Conservation (phyloP, 35 echinoderm and acorn worm genomes). For the Ophioderma brevispina region DNA sequence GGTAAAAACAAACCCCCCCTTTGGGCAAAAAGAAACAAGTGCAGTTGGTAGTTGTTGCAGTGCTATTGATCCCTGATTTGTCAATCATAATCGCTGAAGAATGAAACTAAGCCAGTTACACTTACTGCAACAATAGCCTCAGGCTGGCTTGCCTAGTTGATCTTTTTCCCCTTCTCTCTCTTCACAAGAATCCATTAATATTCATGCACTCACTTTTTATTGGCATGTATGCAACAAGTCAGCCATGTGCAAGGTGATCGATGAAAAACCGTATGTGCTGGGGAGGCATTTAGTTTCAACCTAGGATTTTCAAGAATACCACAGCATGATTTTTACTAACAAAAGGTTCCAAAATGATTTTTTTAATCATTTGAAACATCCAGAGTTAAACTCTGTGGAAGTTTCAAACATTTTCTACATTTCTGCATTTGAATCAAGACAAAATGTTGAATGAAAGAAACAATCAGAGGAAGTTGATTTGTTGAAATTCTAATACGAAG, state of each 20-base stretch:
- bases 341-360: no score
- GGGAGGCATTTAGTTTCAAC: no score
- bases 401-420: no score
- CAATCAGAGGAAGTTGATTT: no score
- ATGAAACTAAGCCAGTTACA: conserved; percentile 23
- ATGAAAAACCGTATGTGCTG: no score
- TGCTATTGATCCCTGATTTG: conserved; percentile 18
- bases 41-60: neutral
- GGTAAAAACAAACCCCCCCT: neutral
- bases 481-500: no score
- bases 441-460: no score
- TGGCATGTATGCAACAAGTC: neutral
- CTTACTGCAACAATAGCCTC: conserved; percentile 43
- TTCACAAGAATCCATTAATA: neutral
- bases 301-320: no score
- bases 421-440: no score
- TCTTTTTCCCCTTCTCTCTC: neutral
- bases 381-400: no score
- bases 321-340: no score
- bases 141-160: neutral
- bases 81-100: conserved; percentile 28
- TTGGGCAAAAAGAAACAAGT: conserved; percentile 13
- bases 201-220: neutral
- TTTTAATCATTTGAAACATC: no score
- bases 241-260: neutral